Conservation (phyloP, 1,140 invertebrate genomes). For the Idris sp. region DNA sequence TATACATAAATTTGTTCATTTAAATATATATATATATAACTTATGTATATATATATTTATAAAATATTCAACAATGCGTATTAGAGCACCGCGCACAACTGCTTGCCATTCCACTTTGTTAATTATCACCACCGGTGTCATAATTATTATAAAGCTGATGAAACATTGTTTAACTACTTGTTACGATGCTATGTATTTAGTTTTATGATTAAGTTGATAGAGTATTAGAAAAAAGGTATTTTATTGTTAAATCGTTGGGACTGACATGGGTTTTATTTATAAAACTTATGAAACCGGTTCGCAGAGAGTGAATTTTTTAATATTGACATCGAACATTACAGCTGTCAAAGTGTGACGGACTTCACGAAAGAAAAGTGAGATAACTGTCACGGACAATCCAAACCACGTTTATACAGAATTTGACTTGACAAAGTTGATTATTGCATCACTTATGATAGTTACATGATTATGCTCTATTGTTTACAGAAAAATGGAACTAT, state of each 20-base stretch:
- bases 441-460: constrained; percentile 61
- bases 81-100: constrained; percentile 64
- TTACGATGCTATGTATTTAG: constrained; percentile 48
- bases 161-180: constrained; percentile 49
- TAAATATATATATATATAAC: no score
- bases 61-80: constrained; percentile 71
- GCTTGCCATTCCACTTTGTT: constrained; percentile 23
- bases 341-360: constrained; percentile 49
- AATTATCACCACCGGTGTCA: constrained; percentile 55
- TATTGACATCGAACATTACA: constrained; percentile 46
- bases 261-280: constrained; percentile 50
- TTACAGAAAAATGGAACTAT: constrained; percentile 54
- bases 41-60: constrained; percentile 64
- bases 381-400: constrained; percentile 45
- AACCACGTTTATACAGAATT: constrained; percentile 33
- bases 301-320: constrained; percentile 23
- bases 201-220: constrained; percentile 50
- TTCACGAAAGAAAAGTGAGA: constrained; percentile 28
- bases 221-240: constrained; percentile 51
- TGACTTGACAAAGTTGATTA: constrained; percentile 49
- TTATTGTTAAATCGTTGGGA: constrained; percentile 48
- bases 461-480: constrained; percentile 52
- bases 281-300: constrained; percentile 60
- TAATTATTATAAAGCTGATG: constrained; percentile 58
- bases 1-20: no score